Conservation (phyloP, 2,797 vertebrate genomes). For the Micrastur ruficollis region DNA sequence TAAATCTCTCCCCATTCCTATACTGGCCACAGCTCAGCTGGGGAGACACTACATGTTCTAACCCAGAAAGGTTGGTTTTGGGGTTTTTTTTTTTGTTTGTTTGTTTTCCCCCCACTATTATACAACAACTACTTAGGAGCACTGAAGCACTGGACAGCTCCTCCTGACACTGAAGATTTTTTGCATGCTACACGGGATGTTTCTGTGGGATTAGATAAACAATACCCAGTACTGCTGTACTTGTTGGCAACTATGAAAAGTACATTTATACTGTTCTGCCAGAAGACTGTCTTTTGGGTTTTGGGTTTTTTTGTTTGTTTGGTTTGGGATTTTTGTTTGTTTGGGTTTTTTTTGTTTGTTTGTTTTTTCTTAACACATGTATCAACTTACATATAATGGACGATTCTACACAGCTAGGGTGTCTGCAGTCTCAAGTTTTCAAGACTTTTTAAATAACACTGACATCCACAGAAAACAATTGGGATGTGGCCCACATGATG, state of each 20-base stretch:
- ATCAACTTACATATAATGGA: neutral
- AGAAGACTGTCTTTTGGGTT: neutral
- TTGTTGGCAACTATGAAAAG: neutral
- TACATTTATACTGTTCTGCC: neutral
- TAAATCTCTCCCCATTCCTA: neutral
- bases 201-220: neutral
- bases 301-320: neutral
- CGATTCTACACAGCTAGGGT: neutral
- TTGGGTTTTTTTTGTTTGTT: neutral
- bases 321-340: no score
- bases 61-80: neutral
- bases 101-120: neutral
- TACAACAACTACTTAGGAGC: neutral
- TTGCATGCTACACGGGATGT: neutral
- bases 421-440: neutral
- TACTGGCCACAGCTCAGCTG: neutral
- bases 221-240: neutral
- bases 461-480: neutral
- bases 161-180: neutral
- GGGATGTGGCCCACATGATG: accelerated
- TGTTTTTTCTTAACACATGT: neutral
- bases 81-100: neutral
- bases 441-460: neutral
- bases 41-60: neutral
- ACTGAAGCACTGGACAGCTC: neutral